A percentile compares a stretch with the other conserved stretches of the same genome.
Conservation (phyloP, 2,797 vertebrate genomes). For the Gymnothorax javanicus region DNA sequence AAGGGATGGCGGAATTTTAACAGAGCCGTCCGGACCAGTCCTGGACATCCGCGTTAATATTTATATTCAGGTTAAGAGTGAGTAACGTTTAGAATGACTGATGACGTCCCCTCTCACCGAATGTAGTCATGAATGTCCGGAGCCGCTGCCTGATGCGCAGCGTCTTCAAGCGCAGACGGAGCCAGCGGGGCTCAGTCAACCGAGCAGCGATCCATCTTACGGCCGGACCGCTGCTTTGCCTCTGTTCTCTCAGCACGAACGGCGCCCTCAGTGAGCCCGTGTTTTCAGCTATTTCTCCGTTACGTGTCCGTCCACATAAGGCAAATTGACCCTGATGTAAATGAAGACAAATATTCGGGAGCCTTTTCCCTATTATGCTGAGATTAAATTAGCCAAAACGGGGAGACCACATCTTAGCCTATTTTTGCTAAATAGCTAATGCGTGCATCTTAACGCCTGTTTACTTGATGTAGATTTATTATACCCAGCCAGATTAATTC, state of each 20-base stretch:
- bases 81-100: neutral
- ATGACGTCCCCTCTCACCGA: neutral
- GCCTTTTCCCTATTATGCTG: neutral
- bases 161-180: neutral
- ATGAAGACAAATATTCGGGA: conserved; percentile 4
- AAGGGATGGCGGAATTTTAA: neutral
- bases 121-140: neutral
- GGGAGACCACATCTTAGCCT: neutral
- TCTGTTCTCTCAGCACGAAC: neutral
- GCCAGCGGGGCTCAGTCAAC: neutral
- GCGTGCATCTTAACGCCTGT: neutral
- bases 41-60: neutral
- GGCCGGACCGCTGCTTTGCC: neutral
- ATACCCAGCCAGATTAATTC: neutral
- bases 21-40: neutral
- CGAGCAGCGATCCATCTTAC: neutral
- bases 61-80: neutral
- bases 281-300: neutral
- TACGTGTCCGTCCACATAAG: neutral
- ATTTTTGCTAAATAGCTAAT: neutral
- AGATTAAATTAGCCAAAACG: neutral
- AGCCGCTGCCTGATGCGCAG: neutral
- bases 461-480: conserved; percentile 6
- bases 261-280: neutral
- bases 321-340: neutral